Percentiles rank a stretch among this genome's conserved stretches.
Evolutionary conservation across 1,140 invertebrate genomes (phyloP).

Genomic region (Parasteatoda tepidariorum): DNA sequence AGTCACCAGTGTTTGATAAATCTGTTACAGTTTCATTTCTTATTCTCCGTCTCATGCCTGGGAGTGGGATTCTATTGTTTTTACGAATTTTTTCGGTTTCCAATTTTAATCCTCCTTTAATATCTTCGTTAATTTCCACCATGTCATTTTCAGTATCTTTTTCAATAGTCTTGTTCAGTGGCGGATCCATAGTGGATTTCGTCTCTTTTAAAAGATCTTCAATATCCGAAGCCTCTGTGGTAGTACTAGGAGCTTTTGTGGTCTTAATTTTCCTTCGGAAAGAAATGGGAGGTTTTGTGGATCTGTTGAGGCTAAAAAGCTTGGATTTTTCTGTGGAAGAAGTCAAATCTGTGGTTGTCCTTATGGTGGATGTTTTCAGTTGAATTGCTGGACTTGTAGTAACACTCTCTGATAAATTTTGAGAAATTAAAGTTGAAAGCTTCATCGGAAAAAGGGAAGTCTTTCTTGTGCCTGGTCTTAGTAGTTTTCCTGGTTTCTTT

Average conservation of each 20-base stretch:
- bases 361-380: background rate
- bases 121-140: background rate
- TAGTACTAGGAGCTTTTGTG: background rate
- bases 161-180: background rate
- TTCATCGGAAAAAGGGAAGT: constrained; percentile 43
- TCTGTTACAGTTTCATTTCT: no score
- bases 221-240: background rate
- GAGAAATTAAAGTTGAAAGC: background rate
- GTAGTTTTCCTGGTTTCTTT: constrained; percentile 24
- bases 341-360: background rate
- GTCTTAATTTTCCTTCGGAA: constrained; percentile 21
- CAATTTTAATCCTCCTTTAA: background rate
- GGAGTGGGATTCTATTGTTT: no score
- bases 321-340: background rate
- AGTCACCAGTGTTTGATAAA: no score
- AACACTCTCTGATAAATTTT: background rate
- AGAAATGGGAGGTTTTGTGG: constrained; percentile 23
- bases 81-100: background rate
- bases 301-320: background rate
- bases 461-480: constrained; percentile 29
- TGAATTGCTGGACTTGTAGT: background rate
- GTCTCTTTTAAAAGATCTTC: background rate
- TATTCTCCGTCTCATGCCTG: no score
- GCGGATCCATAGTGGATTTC: background rate
- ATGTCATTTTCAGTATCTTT: no score